Evolutionary conservation across 2,888 invertebrate genomes (phyloP), one percentile per base, ranked within the genome.

Genomic region (Camponotus fellah): DNA sequence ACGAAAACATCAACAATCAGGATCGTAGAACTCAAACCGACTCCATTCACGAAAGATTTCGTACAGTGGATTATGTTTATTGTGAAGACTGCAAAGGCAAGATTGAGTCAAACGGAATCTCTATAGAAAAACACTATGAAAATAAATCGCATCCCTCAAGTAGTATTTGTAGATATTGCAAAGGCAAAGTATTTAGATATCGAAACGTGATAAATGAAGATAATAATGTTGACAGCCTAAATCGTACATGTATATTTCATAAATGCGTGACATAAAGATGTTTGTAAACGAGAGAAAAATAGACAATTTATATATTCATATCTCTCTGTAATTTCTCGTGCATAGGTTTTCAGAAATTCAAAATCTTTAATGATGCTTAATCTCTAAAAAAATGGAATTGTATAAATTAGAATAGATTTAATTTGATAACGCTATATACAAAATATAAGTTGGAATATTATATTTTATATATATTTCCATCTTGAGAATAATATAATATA

Each of bases 21-120:
- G 40, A n/a, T 2, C 8, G 2, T 49, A 49, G 49, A 49, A 49
- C 49, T 6, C 49, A 49, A 49, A 49, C 94, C 0, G 94, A 95
- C 82, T 92, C 94, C 3, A 92, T 94, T 8, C 94, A 95, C 68
- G 92, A 87, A 62, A 91, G 94, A 84, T 92, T 95, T 77, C 86
- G 89, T 26, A 76, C 88, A 32, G 77, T 43, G 8, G n/a, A 49
- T 49, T 82, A 86, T 21, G 87, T 94, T 62, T 90, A 90, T 17
- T 95, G 95, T 82, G 87, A 92, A 4, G 87, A 85, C 9, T 95
- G 95, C 77, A 87, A 91, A 40, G 66, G 83, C 5, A 84, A 87
- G 17, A 85, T 95, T 69, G 49, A 86, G 75, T 92, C 90, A 8
- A 91, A 90, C 56, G 66, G 87, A 43, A 26, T 69, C 49, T 90